Conservation (phyloP, 2,888 invertebrate genomes). For the Tachina lurida region DNA sequence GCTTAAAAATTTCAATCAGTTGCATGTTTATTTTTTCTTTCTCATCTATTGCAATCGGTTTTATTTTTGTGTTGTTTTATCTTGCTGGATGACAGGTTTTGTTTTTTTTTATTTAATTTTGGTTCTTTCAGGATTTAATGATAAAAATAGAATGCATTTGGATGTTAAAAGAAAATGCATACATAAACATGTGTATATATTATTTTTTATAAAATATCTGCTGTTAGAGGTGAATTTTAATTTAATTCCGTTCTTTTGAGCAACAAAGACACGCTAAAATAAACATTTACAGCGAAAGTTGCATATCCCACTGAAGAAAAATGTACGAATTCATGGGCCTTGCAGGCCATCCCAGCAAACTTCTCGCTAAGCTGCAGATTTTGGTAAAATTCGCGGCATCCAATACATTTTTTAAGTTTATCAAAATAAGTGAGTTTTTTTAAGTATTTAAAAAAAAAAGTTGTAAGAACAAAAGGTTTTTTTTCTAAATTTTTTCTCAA, state of each 20-base stretch:
- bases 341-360: no score
- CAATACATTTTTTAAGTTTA: no score
- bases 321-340: no score
- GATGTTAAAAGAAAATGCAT: conserved; percentile 18
- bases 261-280: no score
- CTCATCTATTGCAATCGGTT: not conserved
- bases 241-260: not conserved
- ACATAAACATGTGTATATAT: not conserved
- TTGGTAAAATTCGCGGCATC: no score
- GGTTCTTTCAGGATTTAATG: not conserved
- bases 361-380: no score
- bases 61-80: not conserved
- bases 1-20: not conserved
- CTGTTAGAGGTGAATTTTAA: conserved; percentile 10
- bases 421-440: no score
- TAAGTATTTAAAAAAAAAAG: no score
- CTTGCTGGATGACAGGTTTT: not conserved
- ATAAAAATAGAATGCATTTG: conserved; percentile 27
- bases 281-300: no score
- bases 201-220: not conserved
- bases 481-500: no score
- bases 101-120: not conserved
- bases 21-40: not conserved
- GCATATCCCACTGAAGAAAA: no score
- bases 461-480: no score